Evolutionary conservation across 2,888 invertebrate species (phyloP), one percentile per base, ranked within the genome.

Genomic region (Caenorhabditis sp.): DNA sequence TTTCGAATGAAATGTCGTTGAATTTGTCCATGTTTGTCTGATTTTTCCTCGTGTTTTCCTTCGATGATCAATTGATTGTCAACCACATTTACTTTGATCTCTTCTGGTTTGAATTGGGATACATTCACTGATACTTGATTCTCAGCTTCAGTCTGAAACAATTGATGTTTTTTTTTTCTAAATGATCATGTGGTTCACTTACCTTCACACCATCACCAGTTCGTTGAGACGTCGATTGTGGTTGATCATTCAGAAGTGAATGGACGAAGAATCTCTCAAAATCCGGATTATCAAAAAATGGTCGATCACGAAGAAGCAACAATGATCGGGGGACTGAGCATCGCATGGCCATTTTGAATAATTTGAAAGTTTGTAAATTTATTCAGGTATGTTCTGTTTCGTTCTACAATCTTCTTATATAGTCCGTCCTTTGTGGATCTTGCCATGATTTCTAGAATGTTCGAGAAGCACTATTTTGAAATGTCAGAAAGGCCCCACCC

Each of bases 1-100:
- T 83, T 83, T 51, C 83, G 77, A 27, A 77, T 67, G 57, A 83
- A 83, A 51, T 76, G 69, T 58, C 83, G 81, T 58, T 81, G 81
- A 51, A 83, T 57, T 8, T 72, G 68, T 67, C 83, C 83, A 62
- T 76, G 82, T 49, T 78, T 76, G 65, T 83, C 83, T 24, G 69
- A 69, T 66, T 81, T 81, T 72, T 83, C 81, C n/a, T 74, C 81
- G 58, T 83, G 83, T 60, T 78, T 78, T 62, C 78, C 83, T 63
- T 83, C 83, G 51, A 83, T 76, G 21, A 83, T 78, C 26, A 83
- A 59, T 59, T 82, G 77, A 43, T 81, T n/a, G n/a, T 31, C 31
- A 31, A 31, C 10, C 31, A 31, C 31, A 31, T 31, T 31, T 10
- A 31, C 31, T 31, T 31, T 31, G 31, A 31, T 31, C 10, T 31